A percentile compares a stretch with the other conserved stretches of the same genome.
Evolutionary conservation across 2,113 vertebrate genomes (phyloP).

Genomic region (Aspidoscelis tigris): DNA sequence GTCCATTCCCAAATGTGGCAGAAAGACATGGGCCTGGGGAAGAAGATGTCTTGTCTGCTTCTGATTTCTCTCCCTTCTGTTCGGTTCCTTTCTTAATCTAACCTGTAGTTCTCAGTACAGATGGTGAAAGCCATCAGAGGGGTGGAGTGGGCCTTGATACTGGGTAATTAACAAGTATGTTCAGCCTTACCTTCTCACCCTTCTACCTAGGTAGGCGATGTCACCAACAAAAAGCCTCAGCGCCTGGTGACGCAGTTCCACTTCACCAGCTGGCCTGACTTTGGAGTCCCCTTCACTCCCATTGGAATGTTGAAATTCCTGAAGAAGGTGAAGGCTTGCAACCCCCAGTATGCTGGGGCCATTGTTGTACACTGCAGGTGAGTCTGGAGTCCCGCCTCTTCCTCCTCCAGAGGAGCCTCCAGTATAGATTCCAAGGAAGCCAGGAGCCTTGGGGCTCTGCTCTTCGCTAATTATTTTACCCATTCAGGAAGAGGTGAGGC

Average conservation of each 20-base stretch:
- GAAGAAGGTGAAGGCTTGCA: conserved; percentile 96
- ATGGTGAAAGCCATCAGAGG: background rate
- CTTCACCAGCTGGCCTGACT: conserved; percentile 99
- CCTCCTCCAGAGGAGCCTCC: background rate
- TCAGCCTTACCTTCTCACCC: background rate
- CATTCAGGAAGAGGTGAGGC: background rate
- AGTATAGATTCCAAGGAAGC: background rate
- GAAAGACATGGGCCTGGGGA: background rate
- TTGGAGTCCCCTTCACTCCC: conserved; percentile 96
- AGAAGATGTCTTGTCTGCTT: background rate
- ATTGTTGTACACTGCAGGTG: conserved; percentile 99
- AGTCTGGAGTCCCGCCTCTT: conserved; percentile 31
- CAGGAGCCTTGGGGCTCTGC: no score
- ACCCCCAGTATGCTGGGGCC: conserved; percentile 92
- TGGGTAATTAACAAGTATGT: accelerated
- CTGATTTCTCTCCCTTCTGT: background rate
- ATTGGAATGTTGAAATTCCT: conserved; percentile 99
- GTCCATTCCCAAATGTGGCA: background rate
- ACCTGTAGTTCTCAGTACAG: no score
- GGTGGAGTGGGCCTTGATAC: background rate
- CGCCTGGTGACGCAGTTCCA: conserved; percentile 97
- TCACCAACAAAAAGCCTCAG: conserved; percentile 96
- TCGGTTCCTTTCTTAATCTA: background rate
- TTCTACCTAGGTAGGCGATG: conserved; percentile 86
- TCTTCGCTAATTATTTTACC: background rate